Evolutionary conservation across 1,140 invertebrate species (phyloP).

Genomic region (Meloidogyne exigua): DNA sequence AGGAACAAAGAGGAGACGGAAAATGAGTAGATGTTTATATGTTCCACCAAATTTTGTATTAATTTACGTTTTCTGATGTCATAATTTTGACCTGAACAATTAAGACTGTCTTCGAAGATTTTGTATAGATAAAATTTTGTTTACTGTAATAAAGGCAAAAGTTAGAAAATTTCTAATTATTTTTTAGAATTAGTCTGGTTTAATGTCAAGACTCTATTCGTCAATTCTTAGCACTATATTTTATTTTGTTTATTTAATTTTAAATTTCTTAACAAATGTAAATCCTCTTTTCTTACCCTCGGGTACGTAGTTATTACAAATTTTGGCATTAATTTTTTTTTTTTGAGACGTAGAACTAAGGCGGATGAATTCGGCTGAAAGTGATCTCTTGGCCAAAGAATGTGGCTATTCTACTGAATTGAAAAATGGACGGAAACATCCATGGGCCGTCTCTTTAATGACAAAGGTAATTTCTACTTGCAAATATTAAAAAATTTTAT

Average conservation of each 20-base stretch:
- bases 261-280: neutral
- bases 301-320: neutral
- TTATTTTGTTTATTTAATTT: neutral
- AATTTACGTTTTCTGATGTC: neutral
- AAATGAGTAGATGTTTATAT: neutral
- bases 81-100: too few relatives aligned
- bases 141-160: too few relatives aligned
- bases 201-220: neutral
- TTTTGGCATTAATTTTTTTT: neutral
- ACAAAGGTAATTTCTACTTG: neutral
- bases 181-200: too few relatives aligned
- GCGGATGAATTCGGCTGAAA: neutral
- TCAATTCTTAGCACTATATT: neutral
- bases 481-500: neutral
- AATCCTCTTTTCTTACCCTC: conserved; percentile 2
- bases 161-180: too few relatives aligned
- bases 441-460: conserved; percentile 36
- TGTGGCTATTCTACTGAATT: conserved; percentile 21
- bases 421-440: conserved; percentile 6
- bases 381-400: neutral
- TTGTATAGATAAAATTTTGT: too few relatives aligned
- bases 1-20: neutral
- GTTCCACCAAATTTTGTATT: neutral
- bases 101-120: too few relatives aligned
- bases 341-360: conserved; percentile 13